A percentile compares a stretch with the other conserved stretches of the same genome.
These are phyloP conservation scores for Psittacara wagleri DNA, from an alignment of 2,113 vertebrate species.

Conservation along the genomic window DNA sequence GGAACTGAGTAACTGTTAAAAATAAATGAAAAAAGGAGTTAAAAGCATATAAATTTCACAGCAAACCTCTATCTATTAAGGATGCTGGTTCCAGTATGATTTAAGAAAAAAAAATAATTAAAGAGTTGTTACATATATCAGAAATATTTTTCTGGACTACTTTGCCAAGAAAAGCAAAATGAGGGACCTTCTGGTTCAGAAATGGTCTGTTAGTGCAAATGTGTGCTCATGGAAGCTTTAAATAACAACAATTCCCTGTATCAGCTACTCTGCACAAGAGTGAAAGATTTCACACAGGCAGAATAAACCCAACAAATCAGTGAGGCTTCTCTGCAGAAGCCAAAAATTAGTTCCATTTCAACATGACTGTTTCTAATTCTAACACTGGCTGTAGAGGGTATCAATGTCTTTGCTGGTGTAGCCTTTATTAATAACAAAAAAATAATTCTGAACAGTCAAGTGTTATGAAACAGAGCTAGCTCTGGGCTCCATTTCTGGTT, in stretches of 20 bases:
- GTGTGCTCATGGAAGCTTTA: neutral
- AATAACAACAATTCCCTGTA: neutral
- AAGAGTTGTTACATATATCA: neutral
- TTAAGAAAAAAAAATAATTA: neutral
- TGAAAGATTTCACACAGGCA: neutral
- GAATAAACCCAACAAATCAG: slow-evolving; percentile 15
- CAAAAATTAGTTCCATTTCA: neutral
- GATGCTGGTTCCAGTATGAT: neutral
- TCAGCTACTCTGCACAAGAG: slow-evolving; percentile 1
- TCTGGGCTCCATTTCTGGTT: neutral
- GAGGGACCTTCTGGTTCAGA: neutral
- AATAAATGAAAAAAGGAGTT: neutral
- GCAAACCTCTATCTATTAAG: neutral
- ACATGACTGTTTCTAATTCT: slow-evolving; percentile 2
- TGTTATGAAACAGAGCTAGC: neutral
- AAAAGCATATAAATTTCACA: neutral
- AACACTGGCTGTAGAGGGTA: neutral
- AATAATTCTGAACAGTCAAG: neutral
- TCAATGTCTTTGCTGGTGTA: neutral
- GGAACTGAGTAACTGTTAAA: neutral
- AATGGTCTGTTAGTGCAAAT: neutral
- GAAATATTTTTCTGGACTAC: neutral
- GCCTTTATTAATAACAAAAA: neutral
- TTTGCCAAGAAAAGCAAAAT: slow-evolving; percentile 30
- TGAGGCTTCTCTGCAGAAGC: neutral